These are phyloP conservation scores for Phoenicopterus ruber DNA, from an alignment of 2,113 vertebrate species.

Conservation along the genomic window DNA sequence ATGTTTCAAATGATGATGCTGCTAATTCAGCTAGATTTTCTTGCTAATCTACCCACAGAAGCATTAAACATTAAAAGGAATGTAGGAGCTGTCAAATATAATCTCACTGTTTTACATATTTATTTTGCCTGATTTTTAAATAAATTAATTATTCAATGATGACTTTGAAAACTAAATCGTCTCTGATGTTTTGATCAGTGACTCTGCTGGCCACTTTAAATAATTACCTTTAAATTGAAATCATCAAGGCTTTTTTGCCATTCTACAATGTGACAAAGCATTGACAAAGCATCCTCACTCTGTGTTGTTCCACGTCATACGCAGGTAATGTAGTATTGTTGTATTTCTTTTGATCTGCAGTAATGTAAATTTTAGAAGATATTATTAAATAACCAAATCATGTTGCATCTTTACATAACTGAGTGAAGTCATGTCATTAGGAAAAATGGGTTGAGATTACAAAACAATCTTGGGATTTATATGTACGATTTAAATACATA, in stretches of 20 bases:
- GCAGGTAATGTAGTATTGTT: not conserved
- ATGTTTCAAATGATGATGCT: not conserved
- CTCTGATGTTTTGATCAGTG: not conserved
- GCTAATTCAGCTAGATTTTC: not conserved
- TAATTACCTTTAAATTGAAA: constrained; percentile 1
- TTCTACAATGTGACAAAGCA: not conserved
- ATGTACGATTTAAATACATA: not conserved
- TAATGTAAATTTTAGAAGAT: not conserved
- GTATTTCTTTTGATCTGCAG: not conserved
- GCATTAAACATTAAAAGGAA: not conserved
- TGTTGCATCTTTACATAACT: not conserved
- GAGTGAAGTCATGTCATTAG: not conserved
- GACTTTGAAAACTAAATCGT: not conserved
- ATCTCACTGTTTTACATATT: not conserved
- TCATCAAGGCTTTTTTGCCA: not conserved
- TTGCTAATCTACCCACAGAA: not conserved
- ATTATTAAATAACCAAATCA: not conserved
- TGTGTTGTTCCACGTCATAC: not conserved
- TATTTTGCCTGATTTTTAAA: not conserved
- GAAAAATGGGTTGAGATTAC: not conserved
- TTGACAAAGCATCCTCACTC: not conserved
- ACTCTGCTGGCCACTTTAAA: not conserved
- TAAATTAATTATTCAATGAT: not conserved
- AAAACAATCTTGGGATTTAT: not conserved
- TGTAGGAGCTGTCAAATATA: not conserved